Base-by-base conservation (phyloP, 64 coral and sea anemone genomes). In the Stylophora pistillata region DNA sequence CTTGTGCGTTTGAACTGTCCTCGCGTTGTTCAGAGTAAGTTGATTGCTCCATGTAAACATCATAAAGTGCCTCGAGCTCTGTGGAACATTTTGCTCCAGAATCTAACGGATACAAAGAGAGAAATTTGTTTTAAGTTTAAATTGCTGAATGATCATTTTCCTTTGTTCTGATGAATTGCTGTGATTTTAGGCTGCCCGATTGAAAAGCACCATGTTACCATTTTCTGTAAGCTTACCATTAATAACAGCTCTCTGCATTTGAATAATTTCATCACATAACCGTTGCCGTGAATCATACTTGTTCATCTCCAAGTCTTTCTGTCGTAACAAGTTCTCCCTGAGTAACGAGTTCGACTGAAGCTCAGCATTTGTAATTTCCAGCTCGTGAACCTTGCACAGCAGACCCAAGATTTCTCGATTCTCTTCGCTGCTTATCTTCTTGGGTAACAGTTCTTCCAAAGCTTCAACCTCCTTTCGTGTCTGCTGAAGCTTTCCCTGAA, bases 391-490 rank as follows among this genome's bases (percentile, higher is more conserved):
- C 75, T 92, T 80, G 65, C 91, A 93, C 72, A 97, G 53, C 10
- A 97, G 70, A 17, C 95, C 91, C 28, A 97, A 72, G 72, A 97
- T 97, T 68, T 97, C 95, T 68, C 95, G 58, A 63, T 97, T 92
- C 53, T 97, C 95, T 37, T 97, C 95, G 55, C 90, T 93, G 88
- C 91, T 97, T 41, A 97, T 93, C 77, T 97, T 97, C 82, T 89
- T 87, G 1, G 95, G 95, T 23, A 97, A 30, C 29, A 93, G 92
- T 28, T 97, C 95, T 53, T 97, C 95, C 13, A 97, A 70, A 34
- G 88, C 74, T 77, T 97, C 95, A 37, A 97, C 91, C 52, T 97
- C 95, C 37, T 93, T 89, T 71, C 95, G 68, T 15, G 95, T 97
- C 71, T 97, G 91, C 55, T 73, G 82, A 55, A 97, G 84, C n/a